phyloP scores from a whole-genome alignment of 37 sponge, comb jelly and placozoan species.

The Cladorhizidae sp. region DNA sequence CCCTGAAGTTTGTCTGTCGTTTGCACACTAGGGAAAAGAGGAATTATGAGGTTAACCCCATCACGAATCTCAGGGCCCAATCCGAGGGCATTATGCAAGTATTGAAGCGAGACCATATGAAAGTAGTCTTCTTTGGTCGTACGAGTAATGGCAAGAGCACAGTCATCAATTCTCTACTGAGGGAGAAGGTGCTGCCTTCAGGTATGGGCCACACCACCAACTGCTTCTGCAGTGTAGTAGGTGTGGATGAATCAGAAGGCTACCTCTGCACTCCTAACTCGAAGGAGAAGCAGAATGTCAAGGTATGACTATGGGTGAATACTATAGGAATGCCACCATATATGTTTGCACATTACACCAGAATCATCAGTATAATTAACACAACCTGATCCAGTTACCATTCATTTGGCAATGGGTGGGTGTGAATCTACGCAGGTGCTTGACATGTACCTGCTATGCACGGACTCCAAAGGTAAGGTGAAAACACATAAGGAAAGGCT shows the following conservation, averaged over 20 bases:
- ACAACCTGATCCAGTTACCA: no score
- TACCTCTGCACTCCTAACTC: conserved; percentile 68
- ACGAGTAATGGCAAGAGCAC: conserved; percentile 99
- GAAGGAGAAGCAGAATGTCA: conserved; percentile 51
- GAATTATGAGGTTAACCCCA: neutral
- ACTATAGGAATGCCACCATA: no score
- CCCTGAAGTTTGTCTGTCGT: conserved; percentile 35
- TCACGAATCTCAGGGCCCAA: conserved; percentile 33
- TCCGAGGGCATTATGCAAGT: conserved; percentile 72
- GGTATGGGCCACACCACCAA: conserved; percentile 99
- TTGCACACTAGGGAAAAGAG: neutral
- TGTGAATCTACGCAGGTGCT: no score
- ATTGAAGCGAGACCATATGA: conserved; percentile 87
- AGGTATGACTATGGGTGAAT: no score
- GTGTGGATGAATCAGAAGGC: conserved; percentile 72
- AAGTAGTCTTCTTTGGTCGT: conserved; percentile 97
- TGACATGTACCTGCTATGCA: no score
- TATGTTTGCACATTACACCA: no score
- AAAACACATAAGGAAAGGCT: no score
- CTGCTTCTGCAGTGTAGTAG: conserved; percentile 92
- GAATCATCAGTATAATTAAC: no score
- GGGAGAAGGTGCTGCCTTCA: conserved; percentile 85
- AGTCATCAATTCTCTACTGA: conserved; percentile 93
- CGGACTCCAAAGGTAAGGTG: no score
- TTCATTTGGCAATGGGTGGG: no score